Base-by-base conservation (phyloP, 2,113 vertebrate species). In the Centropristis striata region DNA sequence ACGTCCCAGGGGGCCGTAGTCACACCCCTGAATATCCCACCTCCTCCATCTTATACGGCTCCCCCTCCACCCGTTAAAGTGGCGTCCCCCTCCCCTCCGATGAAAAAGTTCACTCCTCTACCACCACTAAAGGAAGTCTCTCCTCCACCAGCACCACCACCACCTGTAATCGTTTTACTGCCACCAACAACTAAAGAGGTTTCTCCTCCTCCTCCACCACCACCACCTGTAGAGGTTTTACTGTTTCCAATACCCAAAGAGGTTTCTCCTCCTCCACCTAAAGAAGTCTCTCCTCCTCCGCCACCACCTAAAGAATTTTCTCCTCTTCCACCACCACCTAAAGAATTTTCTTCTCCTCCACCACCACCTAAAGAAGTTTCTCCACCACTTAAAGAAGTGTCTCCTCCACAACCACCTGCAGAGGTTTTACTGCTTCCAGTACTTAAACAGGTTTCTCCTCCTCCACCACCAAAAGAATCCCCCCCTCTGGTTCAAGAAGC, bases 11-110 rank as follows among this genome's bases (percentile, higher is more conserved):
- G 32, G 21, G 57, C 12, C 4, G 69, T 54, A 3, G 55, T 77
- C 28, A 70, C 63, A 54, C 60, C 86, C 27, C 41, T 73, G 25
- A 78, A 20, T 70, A 92, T 93, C 65, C 89, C 90, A 16, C 88
- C 86, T 63, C 87, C 90, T 0, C 91, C 92, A 39, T 2, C 86
- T 10, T 92, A 91, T n/a, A 53, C 75, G n/a, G 91, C 90, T 32
- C 32, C 32, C 3, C 32, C 32, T 32, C 32, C 32, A 4, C 32
- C 32, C 3, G 32, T 32, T 32, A 32, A 32, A 32, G 3, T 32
- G 32, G 32, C 6, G 4, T 32, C 32, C 32, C 32, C 32, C 32
- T 32, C 32, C 32, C 32, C 32, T 32, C 32, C 32, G 6, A 32
- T 6, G 32, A 32, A 32, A 32, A 32, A 32, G 32, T 32, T 32